These are phyloP conservation scores for Bombus vancouverensis DNA, from an alignment of 1,140 invertebrate species.

Conservation along the genomic window DNA sequence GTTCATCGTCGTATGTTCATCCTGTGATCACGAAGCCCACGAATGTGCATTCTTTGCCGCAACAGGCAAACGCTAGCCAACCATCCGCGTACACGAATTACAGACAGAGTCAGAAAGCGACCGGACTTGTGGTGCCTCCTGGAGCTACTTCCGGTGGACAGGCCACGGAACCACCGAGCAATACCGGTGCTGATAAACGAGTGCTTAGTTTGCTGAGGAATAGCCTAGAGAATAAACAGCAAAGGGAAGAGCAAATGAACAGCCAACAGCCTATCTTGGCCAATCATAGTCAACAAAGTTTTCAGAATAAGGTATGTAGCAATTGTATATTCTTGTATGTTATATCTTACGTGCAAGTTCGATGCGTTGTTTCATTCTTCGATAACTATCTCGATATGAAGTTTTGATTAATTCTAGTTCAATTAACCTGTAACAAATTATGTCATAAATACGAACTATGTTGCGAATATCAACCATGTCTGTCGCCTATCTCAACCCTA, in stretches of 20 bases:
- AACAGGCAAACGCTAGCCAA: conserved; percentile 63
- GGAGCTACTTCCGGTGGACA: conserved; percentile 32
- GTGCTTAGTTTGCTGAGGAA: conserved; percentile 87
- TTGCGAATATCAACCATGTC: too few species aligned
- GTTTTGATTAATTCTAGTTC: background rate
- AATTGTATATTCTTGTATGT: background rate
- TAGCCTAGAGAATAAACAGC: conserved; percentile 87
- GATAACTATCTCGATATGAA: too few species aligned
- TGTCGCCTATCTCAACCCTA: too few species aligned
- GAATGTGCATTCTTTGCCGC: conserved; percentile 56
- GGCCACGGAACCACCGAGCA: conserved; percentile 69
- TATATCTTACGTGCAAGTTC: background rate
- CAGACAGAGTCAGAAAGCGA: conserved; percentile 61
- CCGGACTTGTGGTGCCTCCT: background rate
- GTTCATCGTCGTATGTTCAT: conserved; percentile 65
- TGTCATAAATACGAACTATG: background rate
- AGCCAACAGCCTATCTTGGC: conserved; percentile 76
- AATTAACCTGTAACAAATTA: background rate
- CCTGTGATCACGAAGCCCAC: conserved; percentile 58
- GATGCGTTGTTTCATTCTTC: background rate
- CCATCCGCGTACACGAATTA: conserved; percentile 68
- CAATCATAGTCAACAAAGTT: conserved; percentile 77
- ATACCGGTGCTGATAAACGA: conserved; percentile 85
- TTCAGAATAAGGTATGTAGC: conserved; percentile 75
- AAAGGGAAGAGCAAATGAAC: conserved; percentile 81